Evolutionary conservation across 2,797 vertebrate genomes (phyloP).

Genomic region (Acanthopagrus latus): DNA sequence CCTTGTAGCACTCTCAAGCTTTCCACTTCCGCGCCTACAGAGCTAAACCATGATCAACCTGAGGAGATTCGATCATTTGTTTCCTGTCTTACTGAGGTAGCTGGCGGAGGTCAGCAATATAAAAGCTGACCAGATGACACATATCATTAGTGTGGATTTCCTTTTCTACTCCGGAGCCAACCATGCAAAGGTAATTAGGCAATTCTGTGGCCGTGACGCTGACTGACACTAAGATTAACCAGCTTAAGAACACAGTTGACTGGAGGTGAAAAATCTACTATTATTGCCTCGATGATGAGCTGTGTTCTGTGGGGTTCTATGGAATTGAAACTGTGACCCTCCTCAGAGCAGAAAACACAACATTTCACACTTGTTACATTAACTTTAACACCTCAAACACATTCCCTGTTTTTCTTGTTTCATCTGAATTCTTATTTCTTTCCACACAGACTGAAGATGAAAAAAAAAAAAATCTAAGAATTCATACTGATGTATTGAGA

Average conservation of each 20-base stretch:
- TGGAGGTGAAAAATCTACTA: slow-evolving; percentile 73
- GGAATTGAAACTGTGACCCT: slow-evolving; percentile 17
- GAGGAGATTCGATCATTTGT: slow-evolving; percentile 53
- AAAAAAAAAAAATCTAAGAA: slow-evolving; percentile 14
- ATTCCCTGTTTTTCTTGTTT: no score
- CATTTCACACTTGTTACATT: not conserved
- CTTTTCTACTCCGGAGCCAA: slow-evolving; percentile 74
- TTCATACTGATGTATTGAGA: slow-evolving; percentile 26
- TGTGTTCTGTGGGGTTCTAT: slow-evolving; percentile 19
- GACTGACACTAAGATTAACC: slow-evolving; percentile 85
- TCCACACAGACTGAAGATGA: not conserved
- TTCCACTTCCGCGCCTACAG: slow-evolving; percentile 20
- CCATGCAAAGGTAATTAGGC: slow-evolving; percentile 81
- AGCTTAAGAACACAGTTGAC: slow-evolving; percentile 74
- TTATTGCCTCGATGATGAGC: slow-evolving; percentile 61
- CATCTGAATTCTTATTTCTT: not conserved
- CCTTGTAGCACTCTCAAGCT: slow-evolving; percentile 2
- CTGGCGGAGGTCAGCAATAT: slow-evolving; percentile 61
- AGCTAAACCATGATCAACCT: slow-evolving; percentile 26
- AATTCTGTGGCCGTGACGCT: slow-evolving; percentile 71
- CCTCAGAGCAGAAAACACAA: not conserved
- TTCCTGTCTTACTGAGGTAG: slow-evolving; percentile 41
- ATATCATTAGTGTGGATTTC: slow-evolving; percentile 77
- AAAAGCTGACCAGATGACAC: slow-evolving; percentile 64
- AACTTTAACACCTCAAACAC: not conserved